Conservation (phyloP, 2,888 invertebrate genomes). For the Arctia plantaginis region DNA sequence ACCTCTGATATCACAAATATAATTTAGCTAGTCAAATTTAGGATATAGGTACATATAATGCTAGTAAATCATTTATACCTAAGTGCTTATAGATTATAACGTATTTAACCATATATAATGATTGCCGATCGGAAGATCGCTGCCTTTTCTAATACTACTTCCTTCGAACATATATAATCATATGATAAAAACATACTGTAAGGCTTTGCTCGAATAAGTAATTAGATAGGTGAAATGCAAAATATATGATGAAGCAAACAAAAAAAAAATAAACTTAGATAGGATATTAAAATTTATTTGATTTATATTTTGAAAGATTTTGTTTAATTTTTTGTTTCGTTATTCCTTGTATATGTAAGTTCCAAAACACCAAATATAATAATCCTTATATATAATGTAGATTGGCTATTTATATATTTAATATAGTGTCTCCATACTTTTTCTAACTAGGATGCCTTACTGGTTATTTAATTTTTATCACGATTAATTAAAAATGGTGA, state of each 20-base stretch:
- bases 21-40: constrained; percentile 83
- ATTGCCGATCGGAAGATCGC: constrained; percentile 38
- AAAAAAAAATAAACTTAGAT: constrained; percentile 48
- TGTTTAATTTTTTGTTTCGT: constrained; percentile 18
- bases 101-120: constrained; percentile 43
- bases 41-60: constrained; percentile 67
- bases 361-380: constrained; percentile 64
- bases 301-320: constrained; percentile 19
- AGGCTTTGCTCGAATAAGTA: constrained; percentile 51
- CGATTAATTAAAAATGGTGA: constrained; percentile 42
- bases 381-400: constrained; percentile 54
- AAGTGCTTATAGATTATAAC: constrained; percentile 50
- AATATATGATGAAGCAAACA: constrained; percentile 50
- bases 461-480: constrained; percentile 34
- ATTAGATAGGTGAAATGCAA: constrained; percentile 54
- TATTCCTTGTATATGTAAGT: constrained; percentile 67
- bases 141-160: constrained; percentile 52
- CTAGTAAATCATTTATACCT: constrained; percentile 61
- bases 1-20: constrained; percentile 75
- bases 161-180: constrained; percentile 45
- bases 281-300: constrained; percentile 49
- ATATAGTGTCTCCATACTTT: constrained; percentile 41
- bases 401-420: constrained; percentile 52
- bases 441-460: constrained; percentile 51
- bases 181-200: constrained; percentile 31